phyloP scores from a whole-genome alignment of 1,140 invertebrate species.

The Patella vulgata region DNA sequence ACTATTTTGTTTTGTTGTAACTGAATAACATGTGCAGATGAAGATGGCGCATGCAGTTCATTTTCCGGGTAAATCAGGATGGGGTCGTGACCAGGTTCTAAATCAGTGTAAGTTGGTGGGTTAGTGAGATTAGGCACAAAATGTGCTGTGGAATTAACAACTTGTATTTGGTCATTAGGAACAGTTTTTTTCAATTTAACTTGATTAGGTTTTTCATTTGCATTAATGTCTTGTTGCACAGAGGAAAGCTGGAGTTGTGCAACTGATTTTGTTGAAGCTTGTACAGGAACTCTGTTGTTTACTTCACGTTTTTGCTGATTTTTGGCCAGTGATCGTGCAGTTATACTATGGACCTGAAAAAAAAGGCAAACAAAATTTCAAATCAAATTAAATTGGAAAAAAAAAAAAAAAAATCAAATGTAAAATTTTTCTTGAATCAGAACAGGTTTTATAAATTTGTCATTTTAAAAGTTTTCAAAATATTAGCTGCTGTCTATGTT shows the following conservation, averaged over 20 bases:
- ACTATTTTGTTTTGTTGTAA: not conserved
- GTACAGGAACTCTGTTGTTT: conserved; percentile 2
- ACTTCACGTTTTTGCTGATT: conserved; percentile 35
- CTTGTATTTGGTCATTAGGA: conserved; percentile 1
- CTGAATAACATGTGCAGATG: conserved; percentile 1
- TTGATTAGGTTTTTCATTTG: conserved; percentile 14
- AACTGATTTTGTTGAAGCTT: no score
- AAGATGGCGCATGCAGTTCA: not conserved
- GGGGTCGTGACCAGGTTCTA: conserved; percentile 18
- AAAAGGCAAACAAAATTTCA: conserved; percentile 13
- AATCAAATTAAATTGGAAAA: not conserved
- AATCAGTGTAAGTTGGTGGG: conserved; percentile 3
- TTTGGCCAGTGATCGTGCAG: conserved; percentile 49
- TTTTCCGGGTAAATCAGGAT: conserved; percentile 20
- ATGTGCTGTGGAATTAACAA: not conserved
- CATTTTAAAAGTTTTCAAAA: no score
- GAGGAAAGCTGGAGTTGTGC: not conserved
- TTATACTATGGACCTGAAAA: conserved; percentile 55
- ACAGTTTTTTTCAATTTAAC: conserved; percentile 6
- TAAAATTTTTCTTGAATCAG: not conserved
- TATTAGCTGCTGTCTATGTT: no score
- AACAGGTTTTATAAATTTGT: not conserved
- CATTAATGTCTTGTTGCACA: conserved; percentile 4
- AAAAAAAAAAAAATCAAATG: not conserved
- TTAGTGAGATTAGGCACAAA: no score